phyloP scores from a whole-genome alignment of 1,140 invertebrate genomes.

The Bombyx mandarina region DNA sequence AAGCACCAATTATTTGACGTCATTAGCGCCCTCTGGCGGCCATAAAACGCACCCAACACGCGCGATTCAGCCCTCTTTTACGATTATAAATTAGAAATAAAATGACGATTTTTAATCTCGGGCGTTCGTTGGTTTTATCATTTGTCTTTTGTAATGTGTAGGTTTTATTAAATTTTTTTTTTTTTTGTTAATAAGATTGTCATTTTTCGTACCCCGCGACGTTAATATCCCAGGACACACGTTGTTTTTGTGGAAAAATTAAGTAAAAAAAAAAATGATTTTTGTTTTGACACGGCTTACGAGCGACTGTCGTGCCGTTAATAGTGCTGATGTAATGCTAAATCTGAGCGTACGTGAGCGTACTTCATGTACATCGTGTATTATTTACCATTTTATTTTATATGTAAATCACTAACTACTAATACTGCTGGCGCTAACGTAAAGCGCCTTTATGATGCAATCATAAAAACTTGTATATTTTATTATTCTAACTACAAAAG shows the following conservation, averaged over 20 bases:
- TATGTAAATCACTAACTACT: no score
- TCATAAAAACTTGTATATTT: no score
- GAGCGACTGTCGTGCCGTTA: no score
- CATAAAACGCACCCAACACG: slow-evolving; percentile 66
- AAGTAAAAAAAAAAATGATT: neutral
- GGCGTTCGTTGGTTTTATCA: slow-evolving; percentile 12
- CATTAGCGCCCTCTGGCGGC: slow-evolving; percentile 60
- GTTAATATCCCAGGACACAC: neutral
- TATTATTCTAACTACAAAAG: no score
- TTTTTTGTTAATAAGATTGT: no score
- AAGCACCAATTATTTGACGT: slow-evolving; percentile 68
- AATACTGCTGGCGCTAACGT: no score
- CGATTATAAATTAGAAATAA: slow-evolving; percentile 59
- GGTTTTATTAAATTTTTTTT: slow-evolving; percentile 6
- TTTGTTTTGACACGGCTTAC: no score
- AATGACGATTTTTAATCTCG: slow-evolving; percentile 47
- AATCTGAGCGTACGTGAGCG: no score
- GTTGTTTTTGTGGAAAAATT: neutral
- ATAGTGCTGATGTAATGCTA: no score
- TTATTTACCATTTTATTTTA: no score
- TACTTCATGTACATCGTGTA: no score
- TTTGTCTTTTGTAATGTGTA: slow-evolving; percentile 9
- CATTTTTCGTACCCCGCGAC: neutral
- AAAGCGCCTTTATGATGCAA: no score
- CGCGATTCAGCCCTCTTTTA: slow-evolving; percentile 35